Evolutionary conservation across 37 sponge, comb jelly and placozoan genomes (phyloP).

Genomic region (Beroe forskalii): DNA sequence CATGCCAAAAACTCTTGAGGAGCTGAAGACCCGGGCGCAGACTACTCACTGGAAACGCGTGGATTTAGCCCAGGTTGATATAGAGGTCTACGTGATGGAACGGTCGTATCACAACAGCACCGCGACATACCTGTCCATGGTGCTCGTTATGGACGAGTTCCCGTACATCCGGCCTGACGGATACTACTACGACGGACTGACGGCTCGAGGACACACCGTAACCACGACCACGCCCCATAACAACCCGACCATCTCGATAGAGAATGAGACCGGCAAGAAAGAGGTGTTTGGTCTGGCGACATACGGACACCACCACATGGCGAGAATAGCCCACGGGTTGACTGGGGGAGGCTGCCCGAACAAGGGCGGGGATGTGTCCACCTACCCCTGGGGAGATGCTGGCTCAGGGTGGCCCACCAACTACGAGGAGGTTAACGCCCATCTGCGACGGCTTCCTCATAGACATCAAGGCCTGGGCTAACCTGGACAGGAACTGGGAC

Average conservation of each 20-base stretch:
- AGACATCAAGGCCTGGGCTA: neutral
- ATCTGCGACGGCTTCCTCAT: conserved; percentile 6
- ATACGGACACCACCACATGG: conserved; percentile 38
- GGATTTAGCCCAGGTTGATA: neutral
- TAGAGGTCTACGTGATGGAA: neutral
- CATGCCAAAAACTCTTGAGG: neutral
- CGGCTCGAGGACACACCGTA: neutral
- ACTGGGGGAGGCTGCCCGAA: neutral
- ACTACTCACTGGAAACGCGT: neutral
- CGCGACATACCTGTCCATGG: neutral
- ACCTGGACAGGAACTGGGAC: neutral
- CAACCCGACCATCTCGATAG: neutral
- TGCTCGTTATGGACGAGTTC: neutral
- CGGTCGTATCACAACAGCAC: neutral
- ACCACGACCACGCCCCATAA: neutral
- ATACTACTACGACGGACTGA: neutral
- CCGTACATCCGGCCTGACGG: neutral
- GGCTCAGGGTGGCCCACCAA: neutral
- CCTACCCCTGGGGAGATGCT: neutral
- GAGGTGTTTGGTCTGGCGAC: neutral
- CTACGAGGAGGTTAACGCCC: conserved; percentile 22
- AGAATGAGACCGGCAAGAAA: neutral
- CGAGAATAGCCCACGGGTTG: neutral
- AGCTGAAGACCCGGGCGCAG: neutral
- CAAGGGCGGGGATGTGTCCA: neutral